phyloP scores from a whole-genome alignment of 2,113 vertebrate genomes.

The Natator depressus region DNA sequence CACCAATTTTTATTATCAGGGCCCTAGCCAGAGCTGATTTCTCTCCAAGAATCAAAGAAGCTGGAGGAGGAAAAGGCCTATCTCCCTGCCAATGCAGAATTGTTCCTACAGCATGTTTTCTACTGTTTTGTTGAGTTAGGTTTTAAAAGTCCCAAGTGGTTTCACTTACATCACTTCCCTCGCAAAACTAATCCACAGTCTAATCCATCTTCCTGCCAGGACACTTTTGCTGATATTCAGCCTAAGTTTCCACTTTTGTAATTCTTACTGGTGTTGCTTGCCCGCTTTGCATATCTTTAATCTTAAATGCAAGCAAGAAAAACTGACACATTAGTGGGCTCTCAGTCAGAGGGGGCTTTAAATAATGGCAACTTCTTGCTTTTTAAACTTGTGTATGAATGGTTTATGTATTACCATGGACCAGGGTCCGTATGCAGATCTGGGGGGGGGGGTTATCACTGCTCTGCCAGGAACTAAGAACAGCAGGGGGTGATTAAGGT shows the following conservation, averaged over 20 bases:
- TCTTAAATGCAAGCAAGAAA: neutral
- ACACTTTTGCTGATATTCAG: neutral
- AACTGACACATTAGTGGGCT: neutral
- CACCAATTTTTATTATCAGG: neutral
- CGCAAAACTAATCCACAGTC: conserved; percentile 4
- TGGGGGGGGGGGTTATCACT: neutral
- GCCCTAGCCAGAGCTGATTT: neutral
- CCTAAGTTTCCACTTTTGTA: neutral
- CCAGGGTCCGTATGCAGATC: neutral
- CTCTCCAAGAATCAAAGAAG: neutral
- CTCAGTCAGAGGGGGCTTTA: neutral
- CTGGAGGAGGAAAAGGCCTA: neutral
- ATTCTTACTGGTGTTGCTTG: neutral
- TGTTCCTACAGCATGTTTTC: conserved; percentile 28
- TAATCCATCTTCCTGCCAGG: neutral
- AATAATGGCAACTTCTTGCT: neutral
- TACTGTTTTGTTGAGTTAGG: conserved; percentile 19
- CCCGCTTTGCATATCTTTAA: neutral
- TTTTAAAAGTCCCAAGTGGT: neutral
- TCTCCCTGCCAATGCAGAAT: neutral
- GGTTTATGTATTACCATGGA: neutral
- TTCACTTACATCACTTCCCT: neutral
- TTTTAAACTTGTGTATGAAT: neutral
- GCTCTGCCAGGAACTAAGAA: neutral
- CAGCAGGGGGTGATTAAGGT: no score